phyloP scores from a whole-genome alignment of 2,113 vertebrate genomes.

The Isurus oxyrinchus region DNA sequence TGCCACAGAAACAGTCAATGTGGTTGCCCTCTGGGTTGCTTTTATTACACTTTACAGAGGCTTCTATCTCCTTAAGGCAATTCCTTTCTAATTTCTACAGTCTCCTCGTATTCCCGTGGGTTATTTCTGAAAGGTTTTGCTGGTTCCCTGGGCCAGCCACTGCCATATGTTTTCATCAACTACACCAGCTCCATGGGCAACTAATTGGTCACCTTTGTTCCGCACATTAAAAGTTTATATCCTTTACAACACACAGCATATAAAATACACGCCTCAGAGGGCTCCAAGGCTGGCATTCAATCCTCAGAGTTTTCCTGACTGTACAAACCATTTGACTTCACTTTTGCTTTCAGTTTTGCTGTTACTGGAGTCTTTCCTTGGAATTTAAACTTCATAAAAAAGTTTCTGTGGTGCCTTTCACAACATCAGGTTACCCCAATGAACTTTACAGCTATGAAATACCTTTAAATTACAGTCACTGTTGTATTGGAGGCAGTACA shows the following conservation, averaged over 20 bases:
- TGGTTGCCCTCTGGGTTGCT: background rate
- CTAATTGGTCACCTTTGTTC: background rate
- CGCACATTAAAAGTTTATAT: background rate
- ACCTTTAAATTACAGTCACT: background rate
- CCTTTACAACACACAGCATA: background rate
- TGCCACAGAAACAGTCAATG: background rate
- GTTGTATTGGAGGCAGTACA: background rate
- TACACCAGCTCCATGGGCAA: background rate
- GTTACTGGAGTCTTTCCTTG: background rate
- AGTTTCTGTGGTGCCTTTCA: background rate
- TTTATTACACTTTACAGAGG: background rate
- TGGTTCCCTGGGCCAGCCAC: background rate
- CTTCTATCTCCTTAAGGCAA: background rate
- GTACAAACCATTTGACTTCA: background rate
- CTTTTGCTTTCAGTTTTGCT: background rate
- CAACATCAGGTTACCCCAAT: background rate
- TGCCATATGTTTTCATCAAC: slow-evolving; percentile 19
- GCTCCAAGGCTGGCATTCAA: background rate
- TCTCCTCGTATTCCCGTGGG: background rate
- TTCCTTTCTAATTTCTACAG: slow-evolving; percentile 17
- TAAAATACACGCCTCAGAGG: background rate
- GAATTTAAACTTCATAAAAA: background rate
- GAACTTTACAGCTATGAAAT: background rate
- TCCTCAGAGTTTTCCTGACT: background rate
- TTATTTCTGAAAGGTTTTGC: background rate